phyloP scores from a whole-genome alignment of 2,113 vertebrate genomes.

The Okapia johnstoni region DNA sequence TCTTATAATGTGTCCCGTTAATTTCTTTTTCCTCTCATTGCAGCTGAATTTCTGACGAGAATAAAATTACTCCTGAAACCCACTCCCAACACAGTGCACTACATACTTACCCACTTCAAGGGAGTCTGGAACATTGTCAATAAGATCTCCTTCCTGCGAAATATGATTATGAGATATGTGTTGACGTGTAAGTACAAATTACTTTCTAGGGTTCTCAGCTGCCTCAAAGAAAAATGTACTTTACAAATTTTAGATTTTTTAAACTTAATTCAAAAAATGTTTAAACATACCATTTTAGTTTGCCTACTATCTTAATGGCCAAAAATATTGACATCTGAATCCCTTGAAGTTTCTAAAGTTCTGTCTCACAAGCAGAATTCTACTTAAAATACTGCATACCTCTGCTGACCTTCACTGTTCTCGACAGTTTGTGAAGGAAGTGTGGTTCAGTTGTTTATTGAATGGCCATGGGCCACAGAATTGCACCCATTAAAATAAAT shows the following conservation, averaged over 20 bases:
- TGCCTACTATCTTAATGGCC: not conserved
- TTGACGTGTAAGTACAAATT: conserved; percentile 90
- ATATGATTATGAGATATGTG: conserved; percentile 94
- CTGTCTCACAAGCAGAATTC: not conserved
- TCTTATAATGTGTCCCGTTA: not conserved
- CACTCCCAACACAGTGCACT: conserved; percentile 90
- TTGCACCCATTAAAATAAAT: not conserved
- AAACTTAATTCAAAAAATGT: not conserved
- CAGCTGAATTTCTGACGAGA: conserved; percentile 94
- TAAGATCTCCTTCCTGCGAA: conserved; percentile 88
- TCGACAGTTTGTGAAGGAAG: not conserved
- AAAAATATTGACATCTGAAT: not conserved
- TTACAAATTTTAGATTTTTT: not conserved
- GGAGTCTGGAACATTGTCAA: conserved; percentile 96
- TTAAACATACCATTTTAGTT: not conserved
- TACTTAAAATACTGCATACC: not conserved
- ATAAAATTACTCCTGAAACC: conserved; percentile 89
- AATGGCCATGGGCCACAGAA: not conserved
- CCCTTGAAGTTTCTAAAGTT: not conserved
- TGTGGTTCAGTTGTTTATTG: not conserved
- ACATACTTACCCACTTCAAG: conserved; percentile 95
- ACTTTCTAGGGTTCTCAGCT: not conserved
- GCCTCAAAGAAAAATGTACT: not conserved
- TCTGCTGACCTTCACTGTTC: not conserved
- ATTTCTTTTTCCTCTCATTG: not conserved